phyloP scores from a whole-genome alignment of 1,140 invertebrate genomes.

The Formica exsecta region DNA sequence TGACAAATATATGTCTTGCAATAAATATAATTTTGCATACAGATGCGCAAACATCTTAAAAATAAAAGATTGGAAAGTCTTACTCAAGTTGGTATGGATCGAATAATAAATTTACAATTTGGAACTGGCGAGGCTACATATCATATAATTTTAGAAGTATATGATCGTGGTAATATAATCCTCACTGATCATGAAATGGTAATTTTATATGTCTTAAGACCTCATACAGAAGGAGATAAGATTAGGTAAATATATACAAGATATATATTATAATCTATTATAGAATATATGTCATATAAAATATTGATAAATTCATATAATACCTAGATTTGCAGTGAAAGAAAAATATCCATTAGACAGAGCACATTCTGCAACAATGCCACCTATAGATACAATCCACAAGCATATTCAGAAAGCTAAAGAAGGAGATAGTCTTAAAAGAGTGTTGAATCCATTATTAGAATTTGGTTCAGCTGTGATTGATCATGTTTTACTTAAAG shows the following conservation, averaged over 20 bases:
- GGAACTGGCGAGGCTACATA: conserved; percentile 97
- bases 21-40: conserved; percentile 79
- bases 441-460: conserved; percentile 93
- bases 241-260: conserved; percentile 87
- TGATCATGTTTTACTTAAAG: conserved; percentile 93
- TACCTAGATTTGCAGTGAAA: conserved; percentile 93
- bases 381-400: conserved; percentile 88
- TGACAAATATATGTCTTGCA: not conserved
- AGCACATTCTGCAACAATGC: conserved; percentile 89
- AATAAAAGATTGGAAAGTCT: conserved; percentile 97
- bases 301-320: conserved; percentile 43
- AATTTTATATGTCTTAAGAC: conserved; percentile 97
- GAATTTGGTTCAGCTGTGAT: conserved; percentile 96
- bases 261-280: conserved; percentile 4
- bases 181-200: conserved; percentile 96
- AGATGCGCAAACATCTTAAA: conserved; percentile 98
- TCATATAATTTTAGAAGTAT: conserved; percentile 98
- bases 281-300: not conserved
- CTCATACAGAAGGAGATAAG: conserved; percentile 97
- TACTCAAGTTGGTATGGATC: conserved; percentile 94
- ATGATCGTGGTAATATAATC: conserved; percentile 98
- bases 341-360: conserved; percentile 95
- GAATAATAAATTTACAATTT: conserved; percentile 97
- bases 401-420: conserved; percentile 88
- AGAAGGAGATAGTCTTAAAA: conserved; percentile 93